A percentile compares a stretch with the other conserved stretches of the same genome.
phyloP scores from a whole-genome alignment of 2,888 invertebrate genomes.

The Drosophila incognita region DNA sequence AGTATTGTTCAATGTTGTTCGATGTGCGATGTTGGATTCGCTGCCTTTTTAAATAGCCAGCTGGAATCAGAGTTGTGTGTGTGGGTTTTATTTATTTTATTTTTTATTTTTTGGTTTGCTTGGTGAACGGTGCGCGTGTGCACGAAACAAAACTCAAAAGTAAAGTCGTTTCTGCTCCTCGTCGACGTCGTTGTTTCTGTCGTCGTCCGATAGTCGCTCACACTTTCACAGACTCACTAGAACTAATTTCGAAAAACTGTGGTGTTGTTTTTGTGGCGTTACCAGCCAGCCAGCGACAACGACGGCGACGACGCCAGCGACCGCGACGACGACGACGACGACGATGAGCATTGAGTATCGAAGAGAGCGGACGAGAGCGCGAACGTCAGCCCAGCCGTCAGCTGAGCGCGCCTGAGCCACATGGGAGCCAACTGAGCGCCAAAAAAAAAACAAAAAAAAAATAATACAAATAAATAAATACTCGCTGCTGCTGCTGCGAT shows the following conservation, averaged over 20 bases:
- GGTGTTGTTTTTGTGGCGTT: slow-evolving; percentile 81
- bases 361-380: slow-evolving; percentile 55
- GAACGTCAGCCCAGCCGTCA: slow-evolving; percentile 40
- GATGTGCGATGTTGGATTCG: background rate
- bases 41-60: slow-evolving; percentile 20
- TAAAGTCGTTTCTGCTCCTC: slow-evolving; percentile 53
- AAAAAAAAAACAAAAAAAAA: slow-evolving; percentile 31
- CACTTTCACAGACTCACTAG: slow-evolving; percentile 84
- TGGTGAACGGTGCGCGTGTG: slow-evolving; percentile 40
- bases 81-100: slow-evolving; percentile 4
- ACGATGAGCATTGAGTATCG: slow-evolving; percentile 56
- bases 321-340: slow-evolving; percentile 20
- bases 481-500: slow-evolving; percentile 39
- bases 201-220: slow-evolving; percentile 76
- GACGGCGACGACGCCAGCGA: slow-evolving; percentile 20
- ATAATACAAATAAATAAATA: slow-evolving; percentile 39
- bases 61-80: slow-evolving; percentile 13
- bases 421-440: slow-evolving; percentile 57
- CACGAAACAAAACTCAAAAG: slow-evolving; percentile 51
- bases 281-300: slow-evolving; percentile 52
- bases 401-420: slow-evolving; percentile 58
- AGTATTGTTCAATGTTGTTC: slow-evolving; percentile 4
- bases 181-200: slow-evolving; percentile 32
- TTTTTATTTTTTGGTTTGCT: slow-evolving; percentile 21
- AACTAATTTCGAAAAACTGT: slow-evolving; percentile 82